Evolutionary conservation across 1,140 invertebrate species (phyloP).

Genomic region (Listronotus bonariensis): DNA sequence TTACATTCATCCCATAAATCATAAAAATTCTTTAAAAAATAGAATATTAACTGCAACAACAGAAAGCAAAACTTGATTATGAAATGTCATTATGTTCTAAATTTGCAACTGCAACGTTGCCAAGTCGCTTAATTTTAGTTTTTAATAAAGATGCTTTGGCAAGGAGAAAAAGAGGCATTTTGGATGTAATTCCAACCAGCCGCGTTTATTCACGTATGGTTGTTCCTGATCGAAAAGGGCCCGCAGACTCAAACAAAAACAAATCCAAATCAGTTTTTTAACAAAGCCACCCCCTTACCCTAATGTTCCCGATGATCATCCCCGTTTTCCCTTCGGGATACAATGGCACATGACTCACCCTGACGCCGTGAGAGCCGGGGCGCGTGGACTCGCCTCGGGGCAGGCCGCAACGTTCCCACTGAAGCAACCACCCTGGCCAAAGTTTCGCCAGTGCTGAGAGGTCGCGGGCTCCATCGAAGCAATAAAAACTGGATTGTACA

Average conservation of each 20-base stretch:
- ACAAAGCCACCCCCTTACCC: conserved; percentile 35
- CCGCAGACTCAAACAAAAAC: conserved; percentile 25
- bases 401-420: conserved; percentile 57
- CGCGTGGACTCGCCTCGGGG: conserved; percentile 54
- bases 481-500: conserved; percentile 1
- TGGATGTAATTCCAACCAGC: too few species aligned
- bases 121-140: too few species aligned
- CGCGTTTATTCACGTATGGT: too few species aligned
- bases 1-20: too few species aligned
- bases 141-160: too few species aligned
- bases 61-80: too few species aligned
- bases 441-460: conserved; percentile 41
- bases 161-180: too few species aligned
- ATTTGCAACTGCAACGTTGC: too few species aligned
- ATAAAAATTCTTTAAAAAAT: too few species aligned
- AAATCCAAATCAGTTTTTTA: conserved; percentile 38
- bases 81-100: too few species aligned
- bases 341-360: conserved; percentile 48
- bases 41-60: too few species aligned
- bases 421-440: conserved; percentile 56
- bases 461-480: conserved; percentile 15
- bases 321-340: conserved; percentile 25
- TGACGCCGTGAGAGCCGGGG: conserved; percentile 40
- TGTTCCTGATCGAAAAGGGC: conserved; percentile 8
- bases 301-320: conserved; percentile 35